Evolutionary conservation across 2,888 invertebrate genomes (phyloP), one percentile per base, ranked within the genome.

Genomic region (Athalia cordata): DNA sequence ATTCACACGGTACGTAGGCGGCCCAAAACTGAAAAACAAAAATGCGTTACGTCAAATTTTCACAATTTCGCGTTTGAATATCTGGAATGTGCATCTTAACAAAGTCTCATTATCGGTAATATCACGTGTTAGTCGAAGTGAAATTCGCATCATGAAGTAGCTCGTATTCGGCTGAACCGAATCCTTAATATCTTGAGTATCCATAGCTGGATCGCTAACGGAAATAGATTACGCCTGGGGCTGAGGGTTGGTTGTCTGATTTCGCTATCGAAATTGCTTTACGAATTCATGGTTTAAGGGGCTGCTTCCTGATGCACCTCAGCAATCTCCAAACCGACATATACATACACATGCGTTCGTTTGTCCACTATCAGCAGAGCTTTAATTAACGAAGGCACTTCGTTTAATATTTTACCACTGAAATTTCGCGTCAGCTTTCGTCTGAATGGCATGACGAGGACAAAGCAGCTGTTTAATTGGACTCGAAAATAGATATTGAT

Each of bases 1-100:
- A 91, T 61, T 92, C 92, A 87, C 95, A 95, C 3, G 93, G 93
- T 15, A 94, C 94, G 89, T 94, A 95, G 0, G 94, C 94, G 0
- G 94, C 94, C 95, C 95, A 95, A 89, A 95, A 94, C 95, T 95
- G 91, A 57, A 49, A 80, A 67, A 75, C 11, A 79, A 78, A 6
- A 29, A 29, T 29, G 29, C 29, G 29, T 29, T 2, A 29, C 0
- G 29, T 29, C 29, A 2, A 29, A 29, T 29, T 29, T 2, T 29
- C 29, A 2, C 29, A 29, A 8, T n/a, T 9, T 13, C 7, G 7
- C 29, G 29, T 29, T 29, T 29, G 29, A 29, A 29, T 1, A 13
- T 66, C n/a, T 13, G 66, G 49, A 66, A 66, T 49, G 64, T 45
- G 43, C n/a, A 45, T 6, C 13, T 66, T 66, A 66, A 49, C 66